Percentiles rank a stretch among this genome's conserved stretches.
These are phyloP conservation scores for Cromileptes altivelis DNA, from an alignment of 2,113 vertebrate genomes.

Conservation along the genomic window DNA sequence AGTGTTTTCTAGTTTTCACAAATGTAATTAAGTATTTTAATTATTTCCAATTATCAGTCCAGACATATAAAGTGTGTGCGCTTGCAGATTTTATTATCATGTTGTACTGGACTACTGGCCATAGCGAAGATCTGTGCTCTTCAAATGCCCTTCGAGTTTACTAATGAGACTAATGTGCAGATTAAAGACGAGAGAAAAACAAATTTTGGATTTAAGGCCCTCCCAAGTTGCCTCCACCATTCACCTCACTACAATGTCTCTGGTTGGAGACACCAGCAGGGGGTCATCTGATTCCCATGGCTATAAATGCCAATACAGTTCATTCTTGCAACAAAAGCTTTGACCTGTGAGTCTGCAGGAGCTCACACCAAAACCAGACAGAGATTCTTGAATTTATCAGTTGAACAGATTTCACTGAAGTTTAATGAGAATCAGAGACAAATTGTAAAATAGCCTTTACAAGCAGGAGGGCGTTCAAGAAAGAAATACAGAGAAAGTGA, in stretches of 20 bases:
- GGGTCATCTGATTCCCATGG: not conserved
- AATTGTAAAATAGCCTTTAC: not conserved
- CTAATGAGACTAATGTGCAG: no score
- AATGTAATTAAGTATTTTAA: no score
- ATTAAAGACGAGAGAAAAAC: no score
- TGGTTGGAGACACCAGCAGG: not conserved
- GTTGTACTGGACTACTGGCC: no score
- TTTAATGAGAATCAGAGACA: not conserved
- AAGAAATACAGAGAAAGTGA: not conserved
- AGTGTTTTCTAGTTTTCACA: no score
- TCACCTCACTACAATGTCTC: not conserved
- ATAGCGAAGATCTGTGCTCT: no score
- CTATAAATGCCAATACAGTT: not conserved
- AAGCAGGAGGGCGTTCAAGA: not conserved
- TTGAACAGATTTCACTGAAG: not conserved
- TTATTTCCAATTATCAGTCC: no score
- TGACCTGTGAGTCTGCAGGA: not conserved
- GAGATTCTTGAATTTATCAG: not conserved
- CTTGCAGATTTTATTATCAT: no score
- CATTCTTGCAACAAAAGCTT: not conserved
- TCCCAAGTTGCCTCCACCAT: no score
- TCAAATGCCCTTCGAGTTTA: no score
- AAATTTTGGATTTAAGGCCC: no score
- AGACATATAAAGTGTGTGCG: no score
- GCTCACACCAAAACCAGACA: not conserved